A percentile compares a stretch with the other conserved stretches of the same genome.
Conservation (phyloP, 2,797 vertebrate species). For the Atherinosoma microstoma region DNA sequence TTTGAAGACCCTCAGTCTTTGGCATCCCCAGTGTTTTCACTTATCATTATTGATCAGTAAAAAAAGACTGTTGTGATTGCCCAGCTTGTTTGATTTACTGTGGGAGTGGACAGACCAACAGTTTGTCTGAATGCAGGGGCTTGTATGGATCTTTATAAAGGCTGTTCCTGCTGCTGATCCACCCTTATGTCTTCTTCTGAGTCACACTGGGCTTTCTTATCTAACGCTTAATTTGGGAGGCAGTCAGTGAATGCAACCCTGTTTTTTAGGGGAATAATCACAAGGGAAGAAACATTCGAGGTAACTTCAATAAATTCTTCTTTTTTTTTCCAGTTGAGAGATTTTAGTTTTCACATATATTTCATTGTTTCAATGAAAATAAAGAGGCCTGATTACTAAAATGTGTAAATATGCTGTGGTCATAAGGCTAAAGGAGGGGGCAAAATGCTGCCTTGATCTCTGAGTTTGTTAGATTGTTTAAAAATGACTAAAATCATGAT, state of each 20-base stretch:
- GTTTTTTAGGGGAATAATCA: constrained; percentile 40
- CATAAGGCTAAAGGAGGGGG: constrained; percentile 48
- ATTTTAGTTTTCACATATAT: constrained; percentile 56
- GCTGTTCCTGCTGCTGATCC: constrained; percentile 37
- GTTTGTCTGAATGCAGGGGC: constrained; percentile 55
- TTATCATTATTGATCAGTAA: constrained; percentile 74
- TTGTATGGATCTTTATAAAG: constrained; percentile 65
- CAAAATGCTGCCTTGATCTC: constrained; percentile 31
- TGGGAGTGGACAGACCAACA: constrained; percentile 47
- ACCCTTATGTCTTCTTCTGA: constrained; percentile 26
- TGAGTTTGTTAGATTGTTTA: constrained; percentile 41
- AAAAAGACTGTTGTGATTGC: constrained; percentile 54
- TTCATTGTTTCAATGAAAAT: constrained; percentile 58
- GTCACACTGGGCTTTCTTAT: constrained; percentile 44
- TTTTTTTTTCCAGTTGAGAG: constrained; percentile 37
- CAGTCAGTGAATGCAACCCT: constrained; percentile 38
- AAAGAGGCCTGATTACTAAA: constrained; percentile 50
- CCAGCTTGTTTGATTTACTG: constrained; percentile 70
- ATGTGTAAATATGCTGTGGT: constrained; percentile 58
- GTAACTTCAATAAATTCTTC: constrained; percentile 47
- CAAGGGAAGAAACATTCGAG: constrained; percentile 58
- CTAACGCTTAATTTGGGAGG: constrained; percentile 52
- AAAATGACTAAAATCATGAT: constrained; percentile 54
- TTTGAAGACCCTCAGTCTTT: constrained; percentile 23
- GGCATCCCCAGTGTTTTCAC: constrained; percentile 52